Evolutionary conservation across 2,888 invertebrate genomes (phyloP).

Genomic region (Hemithea aestivaria): DNA sequence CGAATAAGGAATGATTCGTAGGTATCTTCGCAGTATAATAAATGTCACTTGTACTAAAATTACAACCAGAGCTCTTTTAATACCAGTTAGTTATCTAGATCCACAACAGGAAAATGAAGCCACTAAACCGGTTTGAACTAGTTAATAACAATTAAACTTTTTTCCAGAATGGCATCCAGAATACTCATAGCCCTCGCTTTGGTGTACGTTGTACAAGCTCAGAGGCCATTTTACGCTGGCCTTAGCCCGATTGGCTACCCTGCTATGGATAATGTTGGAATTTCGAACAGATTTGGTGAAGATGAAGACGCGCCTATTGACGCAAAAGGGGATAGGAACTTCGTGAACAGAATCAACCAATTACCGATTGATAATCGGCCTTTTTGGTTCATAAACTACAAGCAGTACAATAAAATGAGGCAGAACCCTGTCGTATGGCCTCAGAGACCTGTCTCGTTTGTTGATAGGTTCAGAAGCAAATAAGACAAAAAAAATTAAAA

Average conservation of each 20-base stretch:
- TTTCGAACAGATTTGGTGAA: conserved; percentile 76
- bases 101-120: conserved; percentile 3
- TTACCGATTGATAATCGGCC: conserved; percentile 82
- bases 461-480: conserved; percentile 16
- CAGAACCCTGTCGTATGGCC: conserved; percentile 53
- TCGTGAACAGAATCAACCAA: conserved; percentile 76
- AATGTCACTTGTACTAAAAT: too few relatives aligned
- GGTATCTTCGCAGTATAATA: too few relatives aligned
- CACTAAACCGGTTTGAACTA: conserved; percentile 5
- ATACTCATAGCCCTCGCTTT: conserved; percentile 39
- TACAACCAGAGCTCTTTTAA: conserved; percentile 5
- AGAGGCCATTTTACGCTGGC: conserved; percentile 83
- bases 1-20: too few relatives aligned
- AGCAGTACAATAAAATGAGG: conserved; percentile 78
- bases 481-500: too few relatives aligned
- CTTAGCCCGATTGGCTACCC: conserved; percentile 80
- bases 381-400: conserved; percentile 83
- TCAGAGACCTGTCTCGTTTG: conserved; percentile 43
- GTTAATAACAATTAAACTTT: conserved; percentile 12
- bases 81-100: not conserved
- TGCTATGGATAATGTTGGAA: conserved; percentile 54
- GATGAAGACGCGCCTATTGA: conserved; percentile 74
- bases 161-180: conserved; percentile 44
- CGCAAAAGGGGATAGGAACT: conserved; percentile 76
- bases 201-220: conserved; percentile 55